A percentile compares a stretch with the other conserved stretches of the same genome.
Evolutionary conservation across 2,113 vertebrate genomes (phyloP).

Genomic region (Microtus pennsylvanicus): DNA sequence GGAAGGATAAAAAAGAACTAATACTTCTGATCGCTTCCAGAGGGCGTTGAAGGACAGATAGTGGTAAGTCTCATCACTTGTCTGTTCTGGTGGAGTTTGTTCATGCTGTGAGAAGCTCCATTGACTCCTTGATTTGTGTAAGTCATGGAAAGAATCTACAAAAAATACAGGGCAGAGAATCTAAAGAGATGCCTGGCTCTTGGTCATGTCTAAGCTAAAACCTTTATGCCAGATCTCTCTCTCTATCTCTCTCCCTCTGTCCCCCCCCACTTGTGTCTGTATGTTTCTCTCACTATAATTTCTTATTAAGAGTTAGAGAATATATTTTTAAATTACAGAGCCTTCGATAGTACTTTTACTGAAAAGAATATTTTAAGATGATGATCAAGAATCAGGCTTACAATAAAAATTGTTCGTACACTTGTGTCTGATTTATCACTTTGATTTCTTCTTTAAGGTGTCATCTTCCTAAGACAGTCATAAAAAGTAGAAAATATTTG

Average conservation of each 20-base stretch:
- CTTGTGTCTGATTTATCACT: not conserved
- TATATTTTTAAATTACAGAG: conserved; percentile 16
- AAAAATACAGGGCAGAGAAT: not conserved
- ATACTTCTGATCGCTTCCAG: not conserved
- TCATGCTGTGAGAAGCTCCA: not conserved
- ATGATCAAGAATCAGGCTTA: conserved; percentile 36
- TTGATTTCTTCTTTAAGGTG: conserved; percentile 48
- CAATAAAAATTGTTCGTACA: conserved; percentile 27
- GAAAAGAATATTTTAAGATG: conserved; percentile 43
- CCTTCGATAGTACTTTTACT: not conserved
- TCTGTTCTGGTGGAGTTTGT: not conserved
- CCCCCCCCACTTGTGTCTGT: not conserved
- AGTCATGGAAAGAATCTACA: not conserved
- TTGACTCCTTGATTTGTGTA: not conserved
- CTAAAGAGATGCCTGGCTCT: conserved; percentile 42
- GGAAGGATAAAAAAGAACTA: conserved; percentile 25
- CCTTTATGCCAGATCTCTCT: not conserved
- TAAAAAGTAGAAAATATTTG: conserved; percentile 10
- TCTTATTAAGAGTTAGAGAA: conserved; percentile 1
- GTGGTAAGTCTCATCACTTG: not conserved
- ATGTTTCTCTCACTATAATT: not conserved
- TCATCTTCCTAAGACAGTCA: conserved; percentile 37
- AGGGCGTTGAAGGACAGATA: not conserved
- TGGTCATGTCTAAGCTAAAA: not conserved
- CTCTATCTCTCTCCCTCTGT: not conserved